Conservation (phyloP, 2,888 invertebrate genomes). For the Marasmarcha lunaedactyla region DNA sequence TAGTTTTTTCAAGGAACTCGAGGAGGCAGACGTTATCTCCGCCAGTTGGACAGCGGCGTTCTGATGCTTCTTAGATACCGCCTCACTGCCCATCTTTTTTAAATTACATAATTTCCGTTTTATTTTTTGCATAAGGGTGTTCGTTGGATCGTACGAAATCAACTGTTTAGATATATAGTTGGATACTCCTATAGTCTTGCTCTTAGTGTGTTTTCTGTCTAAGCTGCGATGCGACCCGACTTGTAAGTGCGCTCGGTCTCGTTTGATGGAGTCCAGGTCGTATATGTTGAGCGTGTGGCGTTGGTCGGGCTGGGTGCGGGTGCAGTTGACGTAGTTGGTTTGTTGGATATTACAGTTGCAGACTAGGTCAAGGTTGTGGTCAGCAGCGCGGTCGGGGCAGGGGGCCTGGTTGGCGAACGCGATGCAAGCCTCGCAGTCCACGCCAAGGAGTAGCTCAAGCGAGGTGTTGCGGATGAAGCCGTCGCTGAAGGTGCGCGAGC, state of each 20-base stretch:
- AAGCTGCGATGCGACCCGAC: slow-evolving; percentile 56
- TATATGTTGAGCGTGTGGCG: slow-evolving; percentile 57
- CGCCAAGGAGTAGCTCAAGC: slow-evolving; percentile 60
- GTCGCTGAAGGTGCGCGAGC: slow-evolving; percentile 62
- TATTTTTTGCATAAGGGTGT: slow-evolving; percentile 60
- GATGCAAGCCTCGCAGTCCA: slow-evolving; percentile 62
- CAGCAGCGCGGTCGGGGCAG: slow-evolving; percentile 46
- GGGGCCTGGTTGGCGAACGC: slow-evolving; percentile 53
- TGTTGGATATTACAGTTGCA: slow-evolving; percentile 61
- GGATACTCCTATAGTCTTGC: slow-evolving; percentile 56
- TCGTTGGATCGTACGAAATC: slow-evolving; percentile 60
- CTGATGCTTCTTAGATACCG: slow-evolving; percentile 57
- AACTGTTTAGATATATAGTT: slow-evolving; percentile 63
- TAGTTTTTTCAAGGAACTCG: slow-evolving; percentile 54
- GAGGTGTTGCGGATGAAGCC: slow-evolving; percentile 63
- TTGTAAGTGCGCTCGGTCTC: slow-evolving; percentile 42
- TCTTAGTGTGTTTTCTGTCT: slow-evolving; percentile 58
- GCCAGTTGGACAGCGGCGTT: slow-evolving; percentile 58
- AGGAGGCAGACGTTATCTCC: slow-evolving; percentile 57
- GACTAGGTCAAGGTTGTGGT: slow-evolving; percentile 53
- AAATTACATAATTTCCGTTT: slow-evolving; percentile 62
- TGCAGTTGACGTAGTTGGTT: slow-evolving; percentile 52
- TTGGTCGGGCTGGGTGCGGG: slow-evolving; percentile 39
- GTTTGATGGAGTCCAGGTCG: slow-evolving; percentile 55
- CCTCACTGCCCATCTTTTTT: slow-evolving; percentile 60